These are phyloP conservation scores for Scomber colias DNA, from an alignment of 2,113 vertebrate genomes.

Conservation along the genomic window DNA sequence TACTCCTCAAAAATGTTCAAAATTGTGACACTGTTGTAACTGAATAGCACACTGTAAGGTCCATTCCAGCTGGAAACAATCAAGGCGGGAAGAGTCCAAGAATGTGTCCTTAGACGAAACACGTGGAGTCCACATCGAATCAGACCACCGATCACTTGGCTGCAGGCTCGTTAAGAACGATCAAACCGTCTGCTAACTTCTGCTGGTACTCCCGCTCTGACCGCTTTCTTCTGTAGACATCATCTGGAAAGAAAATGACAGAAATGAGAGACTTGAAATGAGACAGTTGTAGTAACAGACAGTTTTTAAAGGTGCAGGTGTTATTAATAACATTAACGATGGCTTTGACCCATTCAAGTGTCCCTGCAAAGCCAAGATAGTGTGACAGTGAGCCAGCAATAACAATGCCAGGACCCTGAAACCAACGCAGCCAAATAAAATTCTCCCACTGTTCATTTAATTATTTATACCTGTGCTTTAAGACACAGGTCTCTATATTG, in stretches of 20 bases:
- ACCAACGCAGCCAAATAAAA: not conserved
- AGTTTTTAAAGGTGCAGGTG: not conserved
- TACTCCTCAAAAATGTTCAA: not conserved
- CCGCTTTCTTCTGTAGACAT: constrained; percentile 95
- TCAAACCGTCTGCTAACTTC: constrained; percentile 81
- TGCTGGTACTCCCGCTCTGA: constrained; percentile 90
- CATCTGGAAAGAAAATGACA: constrained; percentile 85
- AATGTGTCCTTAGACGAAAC: constrained; percentile 3
- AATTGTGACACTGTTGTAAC: not conserved
- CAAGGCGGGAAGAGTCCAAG: constrained; percentile 19
- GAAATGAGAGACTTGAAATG: constrained; percentile 9
- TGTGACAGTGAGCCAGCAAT: not conserved
- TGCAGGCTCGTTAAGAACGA: constrained; percentile 60
- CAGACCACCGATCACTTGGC: constrained; percentile 69
- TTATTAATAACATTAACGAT: not conserved
- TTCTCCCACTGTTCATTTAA: too few species aligned
- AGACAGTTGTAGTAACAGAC: not conserved
- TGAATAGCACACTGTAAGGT: not conserved
- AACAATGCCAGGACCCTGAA: not conserved
- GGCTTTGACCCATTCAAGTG: not conserved
- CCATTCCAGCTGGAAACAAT: constrained; percentile 14
- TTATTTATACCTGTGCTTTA: not conserved
- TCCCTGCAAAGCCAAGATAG: not conserved
- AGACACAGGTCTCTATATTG: not conserved
- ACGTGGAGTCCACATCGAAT: constrained; percentile 22